Conservation (phyloP, 2,113 vertebrate genomes). For the Canis aureus region DNA sequence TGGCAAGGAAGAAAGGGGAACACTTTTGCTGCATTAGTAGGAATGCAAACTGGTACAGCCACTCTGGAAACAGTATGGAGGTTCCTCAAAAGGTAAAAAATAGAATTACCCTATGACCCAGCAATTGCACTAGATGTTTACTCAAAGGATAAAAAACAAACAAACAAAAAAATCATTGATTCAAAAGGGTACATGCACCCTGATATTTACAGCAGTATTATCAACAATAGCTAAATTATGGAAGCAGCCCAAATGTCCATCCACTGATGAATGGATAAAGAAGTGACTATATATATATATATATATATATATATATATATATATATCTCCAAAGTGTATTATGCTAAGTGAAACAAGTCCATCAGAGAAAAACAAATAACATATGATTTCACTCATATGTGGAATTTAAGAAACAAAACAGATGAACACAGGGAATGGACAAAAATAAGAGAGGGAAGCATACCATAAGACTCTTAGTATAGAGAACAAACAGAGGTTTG, state of each 20-base stretch:
- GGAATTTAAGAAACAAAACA: background rate
- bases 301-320: background rate
- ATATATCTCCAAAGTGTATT: background rate
- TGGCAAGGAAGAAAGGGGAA: background rate
- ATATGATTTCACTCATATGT: background rate
- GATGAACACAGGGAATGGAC: background rate
- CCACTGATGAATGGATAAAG: background rate
- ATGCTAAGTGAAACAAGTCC: background rate
- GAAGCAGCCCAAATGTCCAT: background rate
- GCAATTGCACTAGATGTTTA: background rate
- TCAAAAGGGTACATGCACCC: background rate
- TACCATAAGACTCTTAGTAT: background rate
- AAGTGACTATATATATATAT: background rate
- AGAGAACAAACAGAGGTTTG: background rate
- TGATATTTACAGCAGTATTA: background rate
- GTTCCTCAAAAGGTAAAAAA: background rate
- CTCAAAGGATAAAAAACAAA: background rate
- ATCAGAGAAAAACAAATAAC: background rate
- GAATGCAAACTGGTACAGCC: background rate
- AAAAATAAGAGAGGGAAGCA: background rate
- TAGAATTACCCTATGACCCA: background rate
- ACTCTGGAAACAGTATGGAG: background rate
- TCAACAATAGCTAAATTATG: background rate
- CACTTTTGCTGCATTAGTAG: background rate
- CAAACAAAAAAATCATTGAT: background rate